These are phyloP conservation scores for Ferdinandea cuprea DNA, from an alignment of 2,888 invertebrate genomes.

Conservation along the genomic window DNA sequence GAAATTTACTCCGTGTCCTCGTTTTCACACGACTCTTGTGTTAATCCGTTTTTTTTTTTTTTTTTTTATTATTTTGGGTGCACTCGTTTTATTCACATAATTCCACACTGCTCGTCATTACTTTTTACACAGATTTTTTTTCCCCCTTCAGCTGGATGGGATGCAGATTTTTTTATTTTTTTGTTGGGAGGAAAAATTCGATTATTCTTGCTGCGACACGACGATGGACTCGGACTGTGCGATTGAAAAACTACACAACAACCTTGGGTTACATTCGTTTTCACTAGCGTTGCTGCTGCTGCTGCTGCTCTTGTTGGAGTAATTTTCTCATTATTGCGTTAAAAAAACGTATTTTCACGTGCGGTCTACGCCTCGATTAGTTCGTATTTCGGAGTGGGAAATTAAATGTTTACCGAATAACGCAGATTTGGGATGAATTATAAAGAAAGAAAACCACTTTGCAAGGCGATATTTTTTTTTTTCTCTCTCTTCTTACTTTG, in stretches of 20 bases:
- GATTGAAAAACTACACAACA: constrained; percentile 51
- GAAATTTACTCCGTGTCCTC: constrained; percentile 50
- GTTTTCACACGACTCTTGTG: constrained; percentile 55
- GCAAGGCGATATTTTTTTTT: no score
- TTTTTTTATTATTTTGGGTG: constrained; percentile 47
- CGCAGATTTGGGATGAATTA: constrained; percentile 5
- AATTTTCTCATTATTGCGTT: constrained; percentile 59
- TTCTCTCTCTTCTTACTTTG: constrained; percentile 40
- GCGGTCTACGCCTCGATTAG: constrained; percentile 29
- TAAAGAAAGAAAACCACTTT: constrained; percentile 46
- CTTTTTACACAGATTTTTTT: constrained; percentile 19
- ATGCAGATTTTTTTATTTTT: constrained; percentile 18
- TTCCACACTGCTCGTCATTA: constrained; percentile 38
- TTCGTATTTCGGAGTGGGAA: constrained; percentile 17
- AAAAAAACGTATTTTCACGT: constrained; percentile 57
- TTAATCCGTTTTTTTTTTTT: constrained; percentile 65
- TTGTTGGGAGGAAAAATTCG: constrained; percentile 52
- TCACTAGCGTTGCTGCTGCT: constrained; percentile 36
- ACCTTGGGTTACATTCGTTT: constrained; percentile 63
- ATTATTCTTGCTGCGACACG: constrained; percentile 39
- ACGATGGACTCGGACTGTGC: constrained; percentile 49
- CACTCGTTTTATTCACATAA: constrained; percentile 67
- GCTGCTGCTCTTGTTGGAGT: constrained; percentile 48
- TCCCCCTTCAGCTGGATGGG: constrained; percentile 25
- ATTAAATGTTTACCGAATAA: constrained; percentile 2